Conservation (phyloP, 2,888 invertebrate species). For the Rhagophthalmus giganteus region DNA sequence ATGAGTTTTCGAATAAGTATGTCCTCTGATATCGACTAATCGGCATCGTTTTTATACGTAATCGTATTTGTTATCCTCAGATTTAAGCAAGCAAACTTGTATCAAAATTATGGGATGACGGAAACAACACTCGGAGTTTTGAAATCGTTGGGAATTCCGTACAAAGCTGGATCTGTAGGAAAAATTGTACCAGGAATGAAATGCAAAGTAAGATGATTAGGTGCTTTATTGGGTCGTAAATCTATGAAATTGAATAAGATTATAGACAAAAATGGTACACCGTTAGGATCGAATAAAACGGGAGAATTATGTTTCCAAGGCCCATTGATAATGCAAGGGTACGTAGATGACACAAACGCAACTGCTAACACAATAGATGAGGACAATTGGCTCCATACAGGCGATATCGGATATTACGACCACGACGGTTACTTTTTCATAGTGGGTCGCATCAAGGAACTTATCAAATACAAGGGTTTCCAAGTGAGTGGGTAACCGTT, state of each 20-base stretch:
- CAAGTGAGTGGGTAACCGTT: slow-evolving; percentile 62
- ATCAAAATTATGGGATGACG: slow-evolving; percentile 83
- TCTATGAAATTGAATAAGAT: slow-evolving; percentile 44
- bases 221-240: background rate
- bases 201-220: slow-evolving; percentile 65
- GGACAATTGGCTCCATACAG: slow-evolving; percentile 85
- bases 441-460: slow-evolving; percentile 68
- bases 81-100: no score
- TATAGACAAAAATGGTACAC: slow-evolving; percentile 65
- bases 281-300: slow-evolving; percentile 65
- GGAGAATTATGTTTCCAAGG: slow-evolving; percentile 86
- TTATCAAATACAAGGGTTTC: slow-evolving; percentile 82
- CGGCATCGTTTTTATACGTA: no score
- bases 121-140: slow-evolving; percentile 69
- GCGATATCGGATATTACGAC: slow-evolving; percentile 83
- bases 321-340: slow-evolving; percentile 91
- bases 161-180: slow-evolving; percentile 69
- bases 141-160: slow-evolving; percentile 49
- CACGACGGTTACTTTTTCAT: slow-evolving; percentile 64
- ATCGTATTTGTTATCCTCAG: no score
- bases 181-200: slow-evolving; percentile 67
- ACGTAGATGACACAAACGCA: slow-evolving; percentile 74
- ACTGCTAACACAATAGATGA: slow-evolving; percentile 75
- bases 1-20: no score
- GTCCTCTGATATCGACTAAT: no score